Evolutionary conservation across 2,113 vertebrate species (phyloP), one percentile per base, ranked within the genome.

Genomic region (Toxotes chatareus): DNA sequence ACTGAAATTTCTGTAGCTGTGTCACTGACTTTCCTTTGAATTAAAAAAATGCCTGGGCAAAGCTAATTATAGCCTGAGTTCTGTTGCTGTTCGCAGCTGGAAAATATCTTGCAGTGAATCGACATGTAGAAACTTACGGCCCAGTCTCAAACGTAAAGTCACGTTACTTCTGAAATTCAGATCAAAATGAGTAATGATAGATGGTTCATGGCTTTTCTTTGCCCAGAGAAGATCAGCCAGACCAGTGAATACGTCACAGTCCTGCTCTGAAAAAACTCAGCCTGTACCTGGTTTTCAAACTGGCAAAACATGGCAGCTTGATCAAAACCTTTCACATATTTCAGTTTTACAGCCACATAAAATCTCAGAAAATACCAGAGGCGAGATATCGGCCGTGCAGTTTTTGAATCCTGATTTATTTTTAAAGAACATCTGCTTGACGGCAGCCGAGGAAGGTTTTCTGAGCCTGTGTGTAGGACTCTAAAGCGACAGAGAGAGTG

Each of bases 381-480:
- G 36, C 13, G 12, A 47, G 11, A 5, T 4, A 21, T 36, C 21
- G 1, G 42, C 23, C 17, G 2, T 55, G 56, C 56, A n/a, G 10
- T 3, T 46, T 64, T 51, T 38, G 27, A 66, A 53, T 60, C 42
- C 69, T 63, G 69, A 44, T 64, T 49, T 44, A 79, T 79, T 51
- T 86, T 81, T 76, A 40, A 81, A 77, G 55, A 85, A 62, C 34
- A 10, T 3, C 62, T 38, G 69, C 38, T 55, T 19, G 47, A 16
- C 19, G 44, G 60, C 38, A 32, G 61, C 31, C 12, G 8, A 3
- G 31, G 53, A 42, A 14, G 51, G 51, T 7, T 55, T 55, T 55
- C 27, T n/a, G 19, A 32, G 73, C 34, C 32, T 27, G 66, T 21
- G 57, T 44, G 80, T 56, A 1, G 66, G 21, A 2, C 17, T 53